These are phyloP conservation scores for Corythoichthys intestinalis DNA, from an alignment of 2,113 vertebrate species.

Conservation along the genomic window DNA sequence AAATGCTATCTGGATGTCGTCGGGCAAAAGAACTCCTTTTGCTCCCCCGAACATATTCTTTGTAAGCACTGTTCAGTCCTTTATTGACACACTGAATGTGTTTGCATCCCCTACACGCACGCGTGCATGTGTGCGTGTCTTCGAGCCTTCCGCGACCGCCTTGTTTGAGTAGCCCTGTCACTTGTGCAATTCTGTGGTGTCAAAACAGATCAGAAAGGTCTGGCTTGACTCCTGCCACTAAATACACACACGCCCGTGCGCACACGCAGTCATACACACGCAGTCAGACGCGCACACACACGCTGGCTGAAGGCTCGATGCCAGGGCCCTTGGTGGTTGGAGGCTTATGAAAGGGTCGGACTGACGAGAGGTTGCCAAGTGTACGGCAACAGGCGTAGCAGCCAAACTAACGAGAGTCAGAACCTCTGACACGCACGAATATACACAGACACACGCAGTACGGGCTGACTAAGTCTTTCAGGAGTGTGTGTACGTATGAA, in stretches of 20 bases:
- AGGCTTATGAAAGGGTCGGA: slow-evolving; percentile 72
- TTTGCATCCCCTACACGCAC: slow-evolving; percentile 57
- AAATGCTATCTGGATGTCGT: slow-evolving; percentile 64
- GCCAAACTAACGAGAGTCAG: slow-evolving; percentile 68
- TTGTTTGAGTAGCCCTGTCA: slow-evolving; percentile 74
- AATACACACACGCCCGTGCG: slow-evolving; percentile 28
- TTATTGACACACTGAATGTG: slow-evolving; percentile 65
- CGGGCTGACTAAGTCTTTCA: slow-evolving; percentile 24
- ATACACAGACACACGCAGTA: slow-evolving; percentile 23
- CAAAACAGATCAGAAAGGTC: slow-evolving; percentile 77
- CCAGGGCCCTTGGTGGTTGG: slow-evolving; percentile 71
- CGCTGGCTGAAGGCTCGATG: slow-evolving; percentile 55
- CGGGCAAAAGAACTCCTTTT: slow-evolving; percentile 52
- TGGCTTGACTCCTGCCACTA: slow-evolving; percentile 64
- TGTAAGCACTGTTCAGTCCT: slow-evolving; percentile 55
- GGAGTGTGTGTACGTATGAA: slow-evolving; percentile 37
- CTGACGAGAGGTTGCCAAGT: slow-evolving; percentile 71
- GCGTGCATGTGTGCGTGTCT: slow-evolving; percentile 56
- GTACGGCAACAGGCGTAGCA: slow-evolving; percentile 63
- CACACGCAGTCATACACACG: slow-evolving; percentile 20
- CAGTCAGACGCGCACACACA: slow-evolving; percentile 23
- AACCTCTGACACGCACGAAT: slow-evolving; percentile 59
- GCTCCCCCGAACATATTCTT: slow-evolving; percentile 57
- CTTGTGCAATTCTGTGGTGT: slow-evolving; percentile 71
- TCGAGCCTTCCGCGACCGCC: slow-evolving; percentile 42